Base-by-base conservation (phyloP, 1,140 invertebrate species). In the Drosophila mojavensis region DNA sequence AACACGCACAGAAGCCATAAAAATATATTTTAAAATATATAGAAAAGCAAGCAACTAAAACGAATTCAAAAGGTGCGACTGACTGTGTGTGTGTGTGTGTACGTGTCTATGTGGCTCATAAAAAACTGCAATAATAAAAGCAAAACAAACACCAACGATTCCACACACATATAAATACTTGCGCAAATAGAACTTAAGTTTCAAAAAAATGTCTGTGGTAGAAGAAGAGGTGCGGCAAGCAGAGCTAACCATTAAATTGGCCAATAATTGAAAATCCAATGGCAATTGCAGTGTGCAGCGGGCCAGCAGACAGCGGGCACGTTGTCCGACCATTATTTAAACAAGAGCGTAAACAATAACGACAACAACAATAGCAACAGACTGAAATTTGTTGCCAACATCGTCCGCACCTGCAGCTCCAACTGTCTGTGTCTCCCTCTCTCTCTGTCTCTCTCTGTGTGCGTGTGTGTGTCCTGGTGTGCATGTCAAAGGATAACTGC, bases 211-310 rank as follows among this genome's bases (percentile, higher is more conserved):
- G 68, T 43, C 20, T 64, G 26, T 13, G 48, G 41, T n/a, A 7
- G 43, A 47, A 0, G 5, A 11, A 36, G 26, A 9, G 50, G 20
- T 36, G 43, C 2, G n/a, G 20, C 13, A 4, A 7, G 51, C 20
- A 13, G 30, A 3, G 9, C 11, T 13, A 59, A 75, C 77, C 84
- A 89, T 88, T 88, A 89, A 88, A 88, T 84, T 88, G 83, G 81
- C 83, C 83, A 88, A 88, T 88, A 88, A 88, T 88, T 88, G 83
- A 88, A 88, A 88, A 84, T 89, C 77, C 80, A 89, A 88, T 88
- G 36, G 36, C 36, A 39, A 39, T 39, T 88, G 83, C 80, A 75
- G 61, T 62, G 63, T 75, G 66, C 71, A 86, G 70, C 79, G 69
- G 60, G 54, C 55, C 36, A 28, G 39, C 36, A 28, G 39, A 55